These are phyloP conservation scores for Mastomys coucha DNA, from an alignment of 2,113 vertebrate species.

Conservation along the genomic window DNA sequence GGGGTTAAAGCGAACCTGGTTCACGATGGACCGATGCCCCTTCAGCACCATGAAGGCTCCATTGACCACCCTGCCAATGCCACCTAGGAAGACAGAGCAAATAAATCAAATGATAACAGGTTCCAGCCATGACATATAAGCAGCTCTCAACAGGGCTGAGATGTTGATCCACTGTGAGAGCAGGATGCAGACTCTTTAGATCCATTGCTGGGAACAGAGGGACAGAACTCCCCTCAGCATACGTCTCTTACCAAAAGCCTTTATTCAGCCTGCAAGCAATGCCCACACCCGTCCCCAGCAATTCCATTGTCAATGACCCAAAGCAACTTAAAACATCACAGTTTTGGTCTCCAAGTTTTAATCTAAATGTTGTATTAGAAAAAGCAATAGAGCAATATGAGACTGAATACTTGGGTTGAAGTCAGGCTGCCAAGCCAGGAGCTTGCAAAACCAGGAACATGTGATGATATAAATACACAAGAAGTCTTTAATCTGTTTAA, in stretches of 20 bases:
- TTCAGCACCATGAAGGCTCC: constrained; percentile 99
- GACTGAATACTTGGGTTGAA: constrained; percentile 43
- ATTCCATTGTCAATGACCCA: constrained; percentile 72
- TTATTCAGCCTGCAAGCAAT: constrained; percentile 73
- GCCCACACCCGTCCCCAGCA: constrained; percentile 64
- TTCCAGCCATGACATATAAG: constrained; percentile 59
- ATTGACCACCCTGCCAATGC: constrained; percentile 96
- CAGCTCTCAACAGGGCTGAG: constrained; percentile 1
- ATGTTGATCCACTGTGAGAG: constrained; percentile 58
- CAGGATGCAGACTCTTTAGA: constrained; percentile 70
- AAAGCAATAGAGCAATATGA: constrained; percentile 62
- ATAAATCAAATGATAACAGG: constrained; percentile 65
- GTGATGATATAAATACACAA: constrained; percentile 29
- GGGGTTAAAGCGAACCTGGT: constrained; percentile 99
- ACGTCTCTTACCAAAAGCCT: constrained; percentile 72
- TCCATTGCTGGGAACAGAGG: constrained; percentile 66
- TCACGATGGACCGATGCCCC: constrained; percentile 98
- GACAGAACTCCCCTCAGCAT: constrained; percentile 73
- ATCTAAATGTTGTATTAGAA: constrained; percentile 63
- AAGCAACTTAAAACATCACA: constrained; percentile 66
- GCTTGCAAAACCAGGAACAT: constrained; percentile 41
- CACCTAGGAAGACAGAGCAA: constrained; percentile 87
- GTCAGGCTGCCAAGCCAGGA: neutral
- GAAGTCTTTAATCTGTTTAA: neutral
- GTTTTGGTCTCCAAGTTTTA: constrained; percentile 67